phyloP scores from a whole-genome alignment of 2,113 vertebrate genomes.

The Alosa alosa region DNA sequence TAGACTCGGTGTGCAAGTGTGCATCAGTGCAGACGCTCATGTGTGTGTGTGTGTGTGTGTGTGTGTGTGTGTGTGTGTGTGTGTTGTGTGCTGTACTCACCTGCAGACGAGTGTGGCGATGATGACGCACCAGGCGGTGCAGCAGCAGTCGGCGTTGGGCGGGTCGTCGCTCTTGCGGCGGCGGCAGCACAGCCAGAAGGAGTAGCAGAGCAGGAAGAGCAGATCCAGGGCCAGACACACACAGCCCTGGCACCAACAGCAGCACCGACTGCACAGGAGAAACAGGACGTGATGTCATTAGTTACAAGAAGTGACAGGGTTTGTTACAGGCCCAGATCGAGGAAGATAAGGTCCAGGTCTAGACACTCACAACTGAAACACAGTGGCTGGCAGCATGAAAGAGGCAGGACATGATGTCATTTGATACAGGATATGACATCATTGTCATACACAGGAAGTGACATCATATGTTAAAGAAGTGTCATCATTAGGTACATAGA shows the following conservation, averaged over 20 bases:
- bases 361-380: too few species aligned
- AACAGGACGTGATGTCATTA: slow-evolving; percentile 17
- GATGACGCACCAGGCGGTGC: slow-evolving; percentile 97
- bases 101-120: slow-evolving; percentile 96
- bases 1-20: not conserved
- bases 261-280: slow-evolving; percentile 79
- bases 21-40: slow-evolving; percentile 17
- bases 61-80: slow-evolving; percentile 4
- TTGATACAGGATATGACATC: not conserved
- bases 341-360: slow-evolving; percentile 80
- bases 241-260: too few species aligned
- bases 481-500: too few species aligned
- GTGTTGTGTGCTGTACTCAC: slow-evolving; percentile 64
- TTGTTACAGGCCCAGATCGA: slow-evolving; percentile 80
- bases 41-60: not conserved
- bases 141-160: slow-evolving; percentile 90
- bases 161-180: slow-evolving; percentile 80
- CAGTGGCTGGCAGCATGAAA: not conserved
- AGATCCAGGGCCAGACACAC: slow-evolving; percentile 91
- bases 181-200: slow-evolving; percentile 93
- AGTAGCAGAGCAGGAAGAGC: slow-evolving; percentile 92
- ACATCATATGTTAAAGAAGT: not conserved
- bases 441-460: not conserved
- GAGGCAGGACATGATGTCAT: not conserved
- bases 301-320: not conserved